phyloP scores from a whole-genome alignment of 2,888 invertebrate genomes.

The Exephanes ischioxanthus region DNA sequence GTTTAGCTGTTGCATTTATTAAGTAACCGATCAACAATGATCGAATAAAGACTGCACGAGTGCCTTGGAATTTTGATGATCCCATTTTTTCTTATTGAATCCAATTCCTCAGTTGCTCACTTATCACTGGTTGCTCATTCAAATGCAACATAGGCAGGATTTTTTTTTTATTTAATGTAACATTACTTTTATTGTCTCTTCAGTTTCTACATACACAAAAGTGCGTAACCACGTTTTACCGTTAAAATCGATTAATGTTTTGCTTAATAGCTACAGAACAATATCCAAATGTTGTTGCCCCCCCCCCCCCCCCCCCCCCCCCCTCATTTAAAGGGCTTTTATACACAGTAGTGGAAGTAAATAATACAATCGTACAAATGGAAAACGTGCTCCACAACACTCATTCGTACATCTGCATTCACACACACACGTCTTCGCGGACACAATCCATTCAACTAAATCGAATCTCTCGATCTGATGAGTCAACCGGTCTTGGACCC shows the following conservation, averaged over 20 bases:
- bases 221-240: constrained; percentile 74
- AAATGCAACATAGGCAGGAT: background rate
- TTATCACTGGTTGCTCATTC: background rate
- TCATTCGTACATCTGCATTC: constrained; percentile 43
- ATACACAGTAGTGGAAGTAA: constrained; percentile 54
- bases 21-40: background rate
- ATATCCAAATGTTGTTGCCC: constrained; percentile 60
- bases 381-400: constrained; percentile 54
- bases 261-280: constrained; percentile 67
- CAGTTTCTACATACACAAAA: constrained; percentile 75
- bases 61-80: constrained; percentile 56
- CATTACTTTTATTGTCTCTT: constrained; percentile 77
- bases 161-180: constrained; percentile 60
- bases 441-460: constrained; percentile 47
- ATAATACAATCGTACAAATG: constrained; percentile 60
- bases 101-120: constrained; percentile 34
- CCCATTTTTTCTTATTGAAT: constrained; percentile 51
- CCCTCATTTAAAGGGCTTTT: constrained; percentile 40
- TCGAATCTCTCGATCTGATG: constrained; percentile 46
- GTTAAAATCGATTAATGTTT: constrained; percentile 73
- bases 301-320: constrained; percentile 23
- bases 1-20: constrained; percentile 72
- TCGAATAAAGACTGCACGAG: constrained; percentile 60
- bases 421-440: background rate
- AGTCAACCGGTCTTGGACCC: constrained; percentile 28